phyloP scores from a whole-genome alignment of 2,888 invertebrate genomes.

The Cataglyphis livida region DNA sequence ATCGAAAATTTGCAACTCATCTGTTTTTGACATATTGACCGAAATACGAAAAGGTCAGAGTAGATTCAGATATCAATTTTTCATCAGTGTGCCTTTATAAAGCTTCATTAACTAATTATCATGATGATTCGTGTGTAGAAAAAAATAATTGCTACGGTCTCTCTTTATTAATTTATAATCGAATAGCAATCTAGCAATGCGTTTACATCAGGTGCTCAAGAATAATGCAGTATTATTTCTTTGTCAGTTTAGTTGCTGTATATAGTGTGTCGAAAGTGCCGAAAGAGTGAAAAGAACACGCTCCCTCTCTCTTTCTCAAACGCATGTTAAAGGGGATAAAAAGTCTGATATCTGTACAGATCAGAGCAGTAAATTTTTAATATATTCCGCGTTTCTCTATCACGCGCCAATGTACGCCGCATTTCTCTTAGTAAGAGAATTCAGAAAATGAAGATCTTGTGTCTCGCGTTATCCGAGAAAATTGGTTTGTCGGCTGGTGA shows the following conservation, averaged over 20 bases:
- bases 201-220: neutral
- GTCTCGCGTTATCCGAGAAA: conserved; percentile 31
- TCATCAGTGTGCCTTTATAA: neutral
- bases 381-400: conserved; percentile 48
- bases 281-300: conserved; percentile 4
- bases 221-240: neutral
- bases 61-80: conserved; percentile 17
- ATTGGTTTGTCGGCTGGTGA: neutral
- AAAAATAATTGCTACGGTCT: neutral
- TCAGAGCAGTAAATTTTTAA: conserved; percentile 20
- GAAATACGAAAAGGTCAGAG: neutral
- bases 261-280: conserved; percentile 8
- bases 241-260: neutral
- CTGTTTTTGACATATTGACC: neutral
- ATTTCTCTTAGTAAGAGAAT: conserved; percentile 27
- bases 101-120: neutral
- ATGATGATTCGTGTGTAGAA: neutral
- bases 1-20: neutral
- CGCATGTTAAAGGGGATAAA: neutral
- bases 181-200: neutral
- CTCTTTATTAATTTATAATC: neutral
- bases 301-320: conserved; percentile 2
- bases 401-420: conserved; percentile 33
- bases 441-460: conserved; percentile 30
- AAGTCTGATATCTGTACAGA: conserved; percentile 14